Base-by-base conservation (phyloP, 1,140 invertebrate genomes). In the Hyphantria cunea region DNA sequence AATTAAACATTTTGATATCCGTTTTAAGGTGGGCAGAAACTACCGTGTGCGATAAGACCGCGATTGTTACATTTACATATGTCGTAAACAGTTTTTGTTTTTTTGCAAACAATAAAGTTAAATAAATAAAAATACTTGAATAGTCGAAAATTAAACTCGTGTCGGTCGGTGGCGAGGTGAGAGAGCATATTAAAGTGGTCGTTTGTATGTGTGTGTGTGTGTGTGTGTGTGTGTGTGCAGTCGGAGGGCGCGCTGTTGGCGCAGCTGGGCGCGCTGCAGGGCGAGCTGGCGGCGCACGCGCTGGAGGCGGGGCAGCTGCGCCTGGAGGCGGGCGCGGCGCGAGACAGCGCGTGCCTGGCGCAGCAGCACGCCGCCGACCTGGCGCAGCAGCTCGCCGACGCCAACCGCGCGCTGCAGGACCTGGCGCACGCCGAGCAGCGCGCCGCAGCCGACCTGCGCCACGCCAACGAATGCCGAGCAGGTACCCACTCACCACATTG, bases 361-460 rank as follows among this genome's bases (percentile, higher is more conserved):
- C 55, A 91, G 73, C 56, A 90, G 85, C 55, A 91, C 88, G 85
- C 91, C 89, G 73, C 90, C 58, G 93, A 94, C 12, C 80, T 92
- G 34, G 86, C 88, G 56, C 91, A 92, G 60, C 93, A 94, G 80
- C 87, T 94, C 37, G 93, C 93, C 92, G 93, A 94, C 63, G 90
- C 92, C 3, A 92, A 89, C 60, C 90, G 90, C 54, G 79, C 81
- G 7, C 86, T 86, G 66, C 78, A 76, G 8, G 92, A 94, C 55
- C 74, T 93, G 67, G 93, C 66, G 49, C 80, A 76, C 53, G 76
- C 72, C 7, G 84, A 87, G 45, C 81, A 87, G 56, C 65, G 70
- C 12, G 74, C 17, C 81, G n/a, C 78, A 82, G 52, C 80, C 86
- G 82, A 90, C 14, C 64, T 84, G 12, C 66, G 75, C 0, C 73